A percentile compares a stretch with the other conserved stretches of the same genome.
phyloP scores from a whole-genome alignment of 2,797 vertebrate species.

The Notolabrus celidotus region DNA sequence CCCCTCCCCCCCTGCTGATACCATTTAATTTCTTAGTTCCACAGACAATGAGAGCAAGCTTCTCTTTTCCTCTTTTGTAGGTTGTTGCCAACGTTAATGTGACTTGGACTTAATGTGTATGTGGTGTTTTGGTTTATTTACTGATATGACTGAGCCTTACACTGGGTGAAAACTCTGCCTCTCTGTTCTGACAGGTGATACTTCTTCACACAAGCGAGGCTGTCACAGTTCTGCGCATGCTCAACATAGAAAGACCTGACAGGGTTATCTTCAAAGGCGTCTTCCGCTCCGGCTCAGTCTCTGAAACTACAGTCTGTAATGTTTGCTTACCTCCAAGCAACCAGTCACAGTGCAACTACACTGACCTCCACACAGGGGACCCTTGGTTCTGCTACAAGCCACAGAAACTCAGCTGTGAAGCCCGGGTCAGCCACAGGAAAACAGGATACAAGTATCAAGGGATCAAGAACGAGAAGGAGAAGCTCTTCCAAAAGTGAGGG shows the following conservation, averaged over 20 bases:
- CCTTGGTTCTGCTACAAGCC: constrained; percentile 96
- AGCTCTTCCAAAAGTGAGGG: not conserved
- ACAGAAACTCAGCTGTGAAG: constrained; percentile 88
- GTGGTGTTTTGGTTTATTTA: not conserved
- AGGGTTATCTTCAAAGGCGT: constrained; percentile 86
- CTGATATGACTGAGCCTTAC: not conserved
- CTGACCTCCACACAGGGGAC: constrained; percentile 72
- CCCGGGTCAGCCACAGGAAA: not conserved
- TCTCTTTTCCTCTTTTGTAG: too few species aligned
- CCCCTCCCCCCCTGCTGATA: too few species aligned
- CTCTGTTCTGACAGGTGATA: too few species aligned
- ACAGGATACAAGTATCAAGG: not conserved
- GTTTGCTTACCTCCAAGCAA: too few species aligned
- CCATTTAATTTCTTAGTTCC: too few species aligned
- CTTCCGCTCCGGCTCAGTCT: too few species aligned
- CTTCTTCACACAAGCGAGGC: constrained; percentile 12
- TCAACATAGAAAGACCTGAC: constrained; percentile 88
- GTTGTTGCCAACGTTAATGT: too few species aligned
- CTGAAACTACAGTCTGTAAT: too few species aligned
- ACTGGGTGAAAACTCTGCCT: too few species aligned
- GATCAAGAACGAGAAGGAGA: not conserved
- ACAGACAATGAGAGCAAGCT: too few species aligned
- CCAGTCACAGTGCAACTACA: too few species aligned
- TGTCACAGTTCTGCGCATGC: constrained; percentile 85
- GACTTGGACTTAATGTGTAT: not conserved